These are phyloP conservation scores for Macrostomum lignano DNA, from an alignment of 1,140 invertebrate species.

Conservation along the genomic window DNA sequence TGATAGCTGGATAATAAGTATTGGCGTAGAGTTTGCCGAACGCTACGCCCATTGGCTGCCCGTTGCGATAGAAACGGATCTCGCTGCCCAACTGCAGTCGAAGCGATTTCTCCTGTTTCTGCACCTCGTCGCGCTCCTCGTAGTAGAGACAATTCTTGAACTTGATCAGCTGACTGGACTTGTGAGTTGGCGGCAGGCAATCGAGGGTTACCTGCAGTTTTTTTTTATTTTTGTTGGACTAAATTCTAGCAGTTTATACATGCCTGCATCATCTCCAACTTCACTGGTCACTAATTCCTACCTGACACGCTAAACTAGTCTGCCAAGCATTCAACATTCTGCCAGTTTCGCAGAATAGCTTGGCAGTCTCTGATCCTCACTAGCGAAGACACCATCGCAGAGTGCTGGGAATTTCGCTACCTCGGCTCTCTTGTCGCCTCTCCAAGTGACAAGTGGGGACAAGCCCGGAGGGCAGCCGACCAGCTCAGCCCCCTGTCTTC, in stretches of 20 bases:
- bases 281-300: constrained; percentile 7
- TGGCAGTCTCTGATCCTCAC: too few species aligned
- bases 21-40: constrained; percentile 58
- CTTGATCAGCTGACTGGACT: constrained; percentile 58
- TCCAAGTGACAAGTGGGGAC: too few species aligned
- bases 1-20: constrained; percentile 71
- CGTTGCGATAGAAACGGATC: constrained; percentile 59
- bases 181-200: neutral
- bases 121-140: constrained; percentile 77
- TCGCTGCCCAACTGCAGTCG: constrained; percentile 43
- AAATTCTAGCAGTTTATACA: neutral
- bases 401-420: too few species aligned
- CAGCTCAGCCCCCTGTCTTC: too few species aligned
- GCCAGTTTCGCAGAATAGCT: too few species aligned
- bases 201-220: neutral
- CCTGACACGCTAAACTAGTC: too few species aligned
- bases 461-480: too few species aligned
- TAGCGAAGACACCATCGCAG: too few species aligned
- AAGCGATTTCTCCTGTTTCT: constrained; percentile 50
- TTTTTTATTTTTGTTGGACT: neutral
- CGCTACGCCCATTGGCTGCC: constrained; percentile 40
- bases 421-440: too few species aligned
- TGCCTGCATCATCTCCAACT: neutral
- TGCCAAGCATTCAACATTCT: too few species aligned
- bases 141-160: constrained; percentile 92